Percentiles rank a stretch among this genome's conserved stretches.
Conservation (phyloP, 2,113 vertebrate genomes). For the Chauna torquata region DNA sequence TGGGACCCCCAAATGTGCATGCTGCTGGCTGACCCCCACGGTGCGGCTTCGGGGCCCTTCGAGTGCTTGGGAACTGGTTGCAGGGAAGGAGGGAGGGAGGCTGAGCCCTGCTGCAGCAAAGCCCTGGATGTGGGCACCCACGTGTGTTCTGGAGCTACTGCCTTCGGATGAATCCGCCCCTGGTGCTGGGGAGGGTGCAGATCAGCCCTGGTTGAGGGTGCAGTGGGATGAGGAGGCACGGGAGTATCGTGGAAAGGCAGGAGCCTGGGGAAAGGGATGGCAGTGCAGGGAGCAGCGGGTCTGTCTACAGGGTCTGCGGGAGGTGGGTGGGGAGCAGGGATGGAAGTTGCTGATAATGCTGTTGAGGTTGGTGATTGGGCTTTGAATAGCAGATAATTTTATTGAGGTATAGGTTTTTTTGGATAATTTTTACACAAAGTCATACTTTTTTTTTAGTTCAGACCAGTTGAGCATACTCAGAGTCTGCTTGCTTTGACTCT, state of each 20-base stretch:
- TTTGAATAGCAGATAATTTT: background rate
- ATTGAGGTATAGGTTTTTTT: background rate
- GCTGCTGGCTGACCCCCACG: too few species aligned
- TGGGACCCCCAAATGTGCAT: too few species aligned
- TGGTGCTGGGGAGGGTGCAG: background rate
- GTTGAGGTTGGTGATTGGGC: background rate
- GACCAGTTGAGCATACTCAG: background rate
- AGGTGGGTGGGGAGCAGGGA: background rate
- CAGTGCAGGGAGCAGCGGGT: background rate
- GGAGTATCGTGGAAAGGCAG: background rate
- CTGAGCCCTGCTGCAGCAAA: background rate
- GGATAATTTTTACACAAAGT: background rate
- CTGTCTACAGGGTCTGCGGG: background rate
- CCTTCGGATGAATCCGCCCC: background rate
- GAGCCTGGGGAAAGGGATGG: background rate
- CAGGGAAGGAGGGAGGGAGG: background rate
- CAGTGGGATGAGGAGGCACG: background rate
- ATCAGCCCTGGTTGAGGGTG: background rate
- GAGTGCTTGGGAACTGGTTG: background rate
- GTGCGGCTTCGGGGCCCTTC: background rate
- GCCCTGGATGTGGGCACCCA: background rate
- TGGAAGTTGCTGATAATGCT: background rate
- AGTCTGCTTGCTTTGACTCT: background rate
- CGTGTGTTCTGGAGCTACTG: background rate
- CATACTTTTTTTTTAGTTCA: background rate